Percentiles rank a stretch among this genome's conserved stretches.
Conservation (phyloP, 2,888 invertebrate genomes). For the Chloromyia formosa region DNA sequence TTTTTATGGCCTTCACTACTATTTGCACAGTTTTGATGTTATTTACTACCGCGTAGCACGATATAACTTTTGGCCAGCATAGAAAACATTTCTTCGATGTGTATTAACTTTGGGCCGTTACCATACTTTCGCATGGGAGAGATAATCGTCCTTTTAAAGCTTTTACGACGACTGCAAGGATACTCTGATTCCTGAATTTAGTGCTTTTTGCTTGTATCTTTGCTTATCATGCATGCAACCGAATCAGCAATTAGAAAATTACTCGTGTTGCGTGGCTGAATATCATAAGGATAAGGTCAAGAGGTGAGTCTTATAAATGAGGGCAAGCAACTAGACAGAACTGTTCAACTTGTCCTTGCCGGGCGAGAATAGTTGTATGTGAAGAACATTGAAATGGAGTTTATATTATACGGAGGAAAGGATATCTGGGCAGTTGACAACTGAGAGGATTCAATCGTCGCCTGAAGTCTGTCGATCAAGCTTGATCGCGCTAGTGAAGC, state of each 20-base stretch:
- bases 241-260: conserved; percentile 42
- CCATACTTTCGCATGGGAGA: neutral
- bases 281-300: conserved; percentile 15
- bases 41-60: conserved; percentile 44
- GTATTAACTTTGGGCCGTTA: conserved; percentile 18
- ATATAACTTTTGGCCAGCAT: conserved; percentile 40
- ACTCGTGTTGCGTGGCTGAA: conserved; percentile 33
- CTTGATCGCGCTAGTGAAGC: no score
- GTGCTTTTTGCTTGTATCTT: conserved; percentile 3
- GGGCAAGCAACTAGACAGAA: neutral
- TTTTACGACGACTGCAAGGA: conserved; percentile 5
- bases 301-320: conserved; percentile 30
- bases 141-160: conserved; percentile 34
- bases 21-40: conserved; percentile 39
- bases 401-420: no score
- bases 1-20: conserved; percentile 45
- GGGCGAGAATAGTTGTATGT: no score
- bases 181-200: conserved; percentile 24
- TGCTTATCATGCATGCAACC: conserved; percentile 41
- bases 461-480: no score
- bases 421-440: no score
- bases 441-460: no score
- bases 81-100: conserved; percentile 44
- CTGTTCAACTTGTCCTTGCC: no score
- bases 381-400: no score